Base-by-base conservation (phyloP, 2,797 vertebrate genomes). In the Prunella strophiata region DNA sequence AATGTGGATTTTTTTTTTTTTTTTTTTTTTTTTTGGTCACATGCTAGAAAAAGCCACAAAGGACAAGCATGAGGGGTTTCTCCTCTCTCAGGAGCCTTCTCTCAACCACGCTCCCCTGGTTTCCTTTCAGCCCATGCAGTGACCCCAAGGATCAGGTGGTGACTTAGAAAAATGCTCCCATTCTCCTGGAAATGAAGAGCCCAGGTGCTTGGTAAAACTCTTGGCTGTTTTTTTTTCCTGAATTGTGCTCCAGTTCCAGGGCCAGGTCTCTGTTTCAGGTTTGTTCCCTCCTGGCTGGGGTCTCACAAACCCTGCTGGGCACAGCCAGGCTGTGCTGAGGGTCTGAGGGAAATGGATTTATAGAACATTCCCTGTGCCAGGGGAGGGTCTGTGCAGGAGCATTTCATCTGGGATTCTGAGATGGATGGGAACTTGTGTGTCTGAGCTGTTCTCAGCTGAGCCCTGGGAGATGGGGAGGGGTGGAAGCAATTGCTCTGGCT, bases 331-430 rank as follows among this genome's bases (percentile, higher is more conserved):
- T n/a, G 3, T 4, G 72, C 50, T 20, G 29, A 3, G 43, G 36
- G 3, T 16, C n/a, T 8, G 55, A 10, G 55, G n/a, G n/a, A 34
- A 16, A 34, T 57, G 55, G 22, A 57, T 57, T 34, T n/a, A 22
- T 7, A 15, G 52, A 10, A 3, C 34, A 57, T 57, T 57, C n/a
- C 55, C 55, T 25, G 22, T 16, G n/a, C 55, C 45, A 10, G n/a
- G n/a, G 16, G 58, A 23, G 22, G 25, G 11, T 1, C n/a, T 6
- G 2, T 3, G 34, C 7, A 5, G 2, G 9, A 2, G n/a, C 8
- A 0, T n/a, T 63, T 17, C 1, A 13, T 13, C 15, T 17, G 19
- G 36, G 4, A 0, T 48, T n/a, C 7, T 19, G 43, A 10, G 74
- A 4, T 55, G 34, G 34, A 38, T 26, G n/a, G 40, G 32, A n/a